Evolutionary conservation across 2,113 vertebrate species (phyloP).

Genomic region (Sebastes schlegelii): DNA sequence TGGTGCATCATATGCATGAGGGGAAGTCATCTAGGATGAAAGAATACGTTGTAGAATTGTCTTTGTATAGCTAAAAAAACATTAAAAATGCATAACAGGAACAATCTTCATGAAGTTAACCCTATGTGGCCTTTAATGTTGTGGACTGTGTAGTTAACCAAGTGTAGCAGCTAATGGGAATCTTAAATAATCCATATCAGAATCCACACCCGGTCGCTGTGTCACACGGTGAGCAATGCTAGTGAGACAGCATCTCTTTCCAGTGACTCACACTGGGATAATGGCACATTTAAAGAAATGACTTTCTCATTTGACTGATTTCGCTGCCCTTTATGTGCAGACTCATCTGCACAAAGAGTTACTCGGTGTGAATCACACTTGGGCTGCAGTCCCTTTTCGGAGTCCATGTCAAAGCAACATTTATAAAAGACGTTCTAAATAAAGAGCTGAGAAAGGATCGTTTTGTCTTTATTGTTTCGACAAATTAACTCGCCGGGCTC

Average conservation of each 20-base stretch:
- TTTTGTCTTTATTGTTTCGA: background rate
- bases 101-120: background rate
- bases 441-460: constrained; percentile 9
- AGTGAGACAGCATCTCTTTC: constrained; percentile 17
- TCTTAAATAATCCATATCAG: constrained; percentile 27
- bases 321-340: constrained; percentile 49
- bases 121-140: background rate
- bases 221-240: constrained; percentile 38
- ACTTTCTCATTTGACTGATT: constrained; percentile 57
- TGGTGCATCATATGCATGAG: constrained; percentile 56
- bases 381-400: constrained; percentile 34
- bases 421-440: constrained; percentile 7
- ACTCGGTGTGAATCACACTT: constrained; percentile 58
- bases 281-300: constrained; percentile 39
- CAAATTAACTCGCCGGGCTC: constrained; percentile 8
- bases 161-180: constrained; percentile 13
- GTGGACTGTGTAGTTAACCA: background rate
- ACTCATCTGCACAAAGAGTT: constrained; percentile 50
- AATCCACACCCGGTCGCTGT: background rate
- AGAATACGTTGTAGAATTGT: constrained; percentile 1
- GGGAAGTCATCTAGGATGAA: constrained; percentile 10
- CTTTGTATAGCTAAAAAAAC: constrained; percentile 7
- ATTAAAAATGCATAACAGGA: constrained; percentile 42
- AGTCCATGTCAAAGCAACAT: constrained; percentile 36
- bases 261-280: constrained; percentile 61